Base-by-base conservation (phyloP, 2,888 invertebrate genomes). In the Empis stercorea region DNA sequence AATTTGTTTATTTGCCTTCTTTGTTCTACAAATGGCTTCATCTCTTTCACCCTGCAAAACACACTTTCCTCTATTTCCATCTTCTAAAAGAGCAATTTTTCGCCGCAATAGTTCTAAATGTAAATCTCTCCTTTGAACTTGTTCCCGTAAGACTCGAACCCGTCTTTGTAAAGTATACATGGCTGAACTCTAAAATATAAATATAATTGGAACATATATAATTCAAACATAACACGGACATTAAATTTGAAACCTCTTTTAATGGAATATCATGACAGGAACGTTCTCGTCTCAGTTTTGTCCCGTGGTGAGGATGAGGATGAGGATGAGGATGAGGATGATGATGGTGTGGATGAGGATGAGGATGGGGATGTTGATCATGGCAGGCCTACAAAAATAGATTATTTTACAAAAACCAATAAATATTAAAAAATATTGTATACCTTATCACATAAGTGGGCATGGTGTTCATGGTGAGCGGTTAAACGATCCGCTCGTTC, bases 101-200 rank as follows among this genome's bases (percentile, higher is more conserved):
- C 92, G 81, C 39, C 92, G 75, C 43, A 94, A 71, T 49, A 94
- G 74, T 68, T 95, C 94, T 61, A 94, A 71, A 64, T 95, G 94
- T 37, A 94, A 74, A 63, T 95, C 95, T 59, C 92, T 83, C 48
- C 92, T 79, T 61, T 93, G 92, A 30, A 94, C 73, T 65, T 95
- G 93, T 63, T 94, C 94, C 44, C 92, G 76, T 13, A 93, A 71
- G 9, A 85, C 84, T 55, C 91, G 79, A 34, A 91, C 82, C 52
- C 92, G 77, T 50, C 92, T 75, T 68, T 94, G 93, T 36, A 94
- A 45, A 62, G 88, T 89, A 67, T 93, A 92, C 44, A 89, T 84
- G n/a, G 86, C 80, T 9, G 83, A 84, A 20, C 86, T 87, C 86
- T 87, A 70, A 38, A 44, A 36, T 11, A 30, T 7, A 45, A n/a